These are phyloP conservation scores for Asbolus verrucosus DNA, from an alignment of 1,140 invertebrate species.

Conservation along the genomic window DNA sequence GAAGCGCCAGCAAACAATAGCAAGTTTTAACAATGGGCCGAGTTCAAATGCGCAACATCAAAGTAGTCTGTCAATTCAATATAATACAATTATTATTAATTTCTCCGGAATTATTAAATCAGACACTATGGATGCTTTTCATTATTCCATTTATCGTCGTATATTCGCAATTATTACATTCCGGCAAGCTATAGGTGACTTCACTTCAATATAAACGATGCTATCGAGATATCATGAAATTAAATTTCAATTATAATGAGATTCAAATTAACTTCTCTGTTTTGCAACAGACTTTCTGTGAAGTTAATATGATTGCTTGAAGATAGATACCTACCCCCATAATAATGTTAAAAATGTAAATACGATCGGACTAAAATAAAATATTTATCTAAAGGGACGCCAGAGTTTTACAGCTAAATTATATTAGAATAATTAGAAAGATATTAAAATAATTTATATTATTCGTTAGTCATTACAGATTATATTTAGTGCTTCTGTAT, in stretches of 20 bases:
- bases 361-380: not conserved
- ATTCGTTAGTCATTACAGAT: too few species aligned
- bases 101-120: slow-evolving; percentile 60
- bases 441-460: too few species aligned
- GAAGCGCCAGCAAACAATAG: slow-evolving; percentile 54
- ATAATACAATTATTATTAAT: slow-evolving; percentile 61
- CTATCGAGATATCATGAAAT: slow-evolving; percentile 33
- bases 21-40: slow-evolving; percentile 51
- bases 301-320: slow-evolving; percentile 7
- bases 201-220: slow-evolving; percentile 46
- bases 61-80: slow-evolving; percentile 58
- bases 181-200: slow-evolving; percentile 48
- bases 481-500: too few species aligned
- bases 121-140: slow-evolving; percentile 55
- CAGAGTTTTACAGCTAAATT: too few species aligned
- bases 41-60: slow-evolving; percentile 58
- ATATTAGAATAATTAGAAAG: too few species aligned
- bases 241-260: slow-evolving; percentile 33
- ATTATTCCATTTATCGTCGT: slow-evolving; percentile 52
- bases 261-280: slow-evolving; percentile 28
- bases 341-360: not conserved
- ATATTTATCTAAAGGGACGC: not conserved
- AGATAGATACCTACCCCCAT: not conserved
- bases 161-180: slow-evolving; percentile 54
- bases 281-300: not conserved